A percentile compares a stretch with the other conserved stretches of the same genome.
These are phyloP conservation scores for Notolepis coatsorum DNA, from an alignment of 2,797 vertebrate species.

Conservation along the genomic window DNA sequence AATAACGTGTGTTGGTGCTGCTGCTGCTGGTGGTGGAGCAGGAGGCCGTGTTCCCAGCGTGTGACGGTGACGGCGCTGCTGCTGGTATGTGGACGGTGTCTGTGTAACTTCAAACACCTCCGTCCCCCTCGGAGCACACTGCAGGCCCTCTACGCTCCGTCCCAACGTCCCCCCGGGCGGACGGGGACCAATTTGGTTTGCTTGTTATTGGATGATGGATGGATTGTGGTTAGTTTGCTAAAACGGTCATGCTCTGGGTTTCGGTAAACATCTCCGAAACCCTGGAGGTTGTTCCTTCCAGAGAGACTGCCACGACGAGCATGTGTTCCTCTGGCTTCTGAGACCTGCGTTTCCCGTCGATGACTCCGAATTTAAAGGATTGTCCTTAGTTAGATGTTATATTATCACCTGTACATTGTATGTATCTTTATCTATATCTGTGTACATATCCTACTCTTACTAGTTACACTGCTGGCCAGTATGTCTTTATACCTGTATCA, in stretches of 20 bases:
- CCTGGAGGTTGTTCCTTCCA: conserved; percentile 49
- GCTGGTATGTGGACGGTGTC: conserved; percentile 33
- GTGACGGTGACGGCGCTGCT: conserved; percentile 33
- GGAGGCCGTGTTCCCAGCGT: conserved; percentile 18
- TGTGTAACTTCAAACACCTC: conserved; percentile 66
- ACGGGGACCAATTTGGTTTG: conserved; percentile 56
- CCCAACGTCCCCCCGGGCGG: conserved; percentile 38
- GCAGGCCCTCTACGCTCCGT: conserved; percentile 41
- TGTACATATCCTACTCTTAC: too few relatives aligned
- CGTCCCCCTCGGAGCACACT: conserved; percentile 44
- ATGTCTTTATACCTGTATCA: too few relatives aligned
- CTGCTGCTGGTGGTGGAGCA: conserved; percentile 16
- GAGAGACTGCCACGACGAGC: too few relatives aligned
- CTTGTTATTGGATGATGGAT: conserved; percentile 63
- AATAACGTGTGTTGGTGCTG: too few relatives aligned
- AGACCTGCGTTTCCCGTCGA: too few relatives aligned
- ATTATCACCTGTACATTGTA: too few relatives aligned
- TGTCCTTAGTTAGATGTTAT: too few relatives aligned
- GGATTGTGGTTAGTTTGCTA: conserved; percentile 59
- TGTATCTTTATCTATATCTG: too few relatives aligned
- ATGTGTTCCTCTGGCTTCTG: too few relatives aligned
- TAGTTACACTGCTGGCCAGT: too few relatives aligned
- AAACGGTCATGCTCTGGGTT: conserved; percentile 61
- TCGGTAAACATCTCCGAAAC: conserved; percentile 61
- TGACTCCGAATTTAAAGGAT: too few relatives aligned